Conservation (phyloP, 2,888 invertebrate genomes). For the Osmoderma eremita region DNA sequence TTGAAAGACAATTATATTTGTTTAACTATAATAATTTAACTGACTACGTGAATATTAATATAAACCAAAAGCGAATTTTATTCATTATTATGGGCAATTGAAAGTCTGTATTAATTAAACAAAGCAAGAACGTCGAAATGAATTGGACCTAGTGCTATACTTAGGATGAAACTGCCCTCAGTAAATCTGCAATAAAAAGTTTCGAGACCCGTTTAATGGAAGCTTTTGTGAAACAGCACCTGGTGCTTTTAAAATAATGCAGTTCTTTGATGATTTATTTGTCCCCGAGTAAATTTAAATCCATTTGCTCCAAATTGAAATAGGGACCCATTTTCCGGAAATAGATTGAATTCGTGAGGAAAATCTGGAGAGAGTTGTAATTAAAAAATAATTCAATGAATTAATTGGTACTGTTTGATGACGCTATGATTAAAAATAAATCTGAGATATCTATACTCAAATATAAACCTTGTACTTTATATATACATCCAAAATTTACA, state of each 20-base stretch:
- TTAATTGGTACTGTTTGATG: no score
- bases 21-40: no score
- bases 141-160: background rate
- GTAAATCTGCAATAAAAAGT: constrained; percentile 35
- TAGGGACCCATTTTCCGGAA: background rate
- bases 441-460: no score
- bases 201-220: constrained; percentile 40
- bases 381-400: no score
- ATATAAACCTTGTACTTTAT: no score
- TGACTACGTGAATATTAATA: no score
- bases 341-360: background rate
- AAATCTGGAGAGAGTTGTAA: no score
- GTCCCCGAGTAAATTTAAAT: constrained; percentile 15
- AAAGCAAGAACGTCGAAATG: constrained; percentile 3
- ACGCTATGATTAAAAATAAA: no score
- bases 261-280: constrained; percentile 44
- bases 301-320: constrained; percentile 18
- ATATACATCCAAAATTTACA: no score
- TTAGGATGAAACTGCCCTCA: constrained; percentile 3
- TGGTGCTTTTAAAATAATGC: constrained; percentile 44
- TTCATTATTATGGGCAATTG: background rate
- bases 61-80: background rate
- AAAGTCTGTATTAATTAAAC: constrained; percentile 10
- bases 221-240: constrained; percentile 43
- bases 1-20: no score